A percentile compares a stretch with the other conserved stretches of the same genome.
Conservation (phyloP, 2,888 invertebrate genomes). For the Coecobrya sp. region DNA sequence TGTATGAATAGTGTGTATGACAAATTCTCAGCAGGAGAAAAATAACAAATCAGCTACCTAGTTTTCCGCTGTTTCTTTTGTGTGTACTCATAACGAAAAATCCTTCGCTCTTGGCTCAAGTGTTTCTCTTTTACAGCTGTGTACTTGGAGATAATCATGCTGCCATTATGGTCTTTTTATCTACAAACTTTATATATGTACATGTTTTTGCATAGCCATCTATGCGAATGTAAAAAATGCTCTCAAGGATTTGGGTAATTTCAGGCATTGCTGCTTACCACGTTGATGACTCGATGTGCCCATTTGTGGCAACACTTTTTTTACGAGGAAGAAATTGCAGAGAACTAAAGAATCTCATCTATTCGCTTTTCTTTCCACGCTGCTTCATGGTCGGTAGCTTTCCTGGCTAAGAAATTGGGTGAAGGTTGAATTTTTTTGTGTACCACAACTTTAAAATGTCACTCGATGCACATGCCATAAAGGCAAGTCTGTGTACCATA, state of each 20-base stretch:
- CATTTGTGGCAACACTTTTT: conserved; percentile 42
- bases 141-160: neutral
- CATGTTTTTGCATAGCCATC: conserved; percentile 1
- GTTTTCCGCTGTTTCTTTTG: conserved; percentile 53
- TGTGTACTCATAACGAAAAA: neutral
- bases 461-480: neutral
- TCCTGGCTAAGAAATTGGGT: conserved; percentile 17
- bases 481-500: neutral
- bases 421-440: conserved; percentile 39
- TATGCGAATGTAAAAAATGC: conserved; percentile 10
- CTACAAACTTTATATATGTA: conserved; percentile 29
- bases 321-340: conserved; percentile 7
- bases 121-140: conserved; percentile 5
- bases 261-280: conserved; percentile 37
- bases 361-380: neutral
- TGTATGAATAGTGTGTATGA: conserved; percentile 21
- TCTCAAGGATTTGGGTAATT: conserved; percentile 39
- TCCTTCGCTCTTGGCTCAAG: neutral
- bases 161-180: conserved; percentile 46
- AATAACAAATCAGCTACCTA: conserved; percentile 35
- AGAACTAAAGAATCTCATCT: neutral
- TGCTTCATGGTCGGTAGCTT: neutral
- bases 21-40: conserved; percentile 66
- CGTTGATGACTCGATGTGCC: conserved; percentile 44
- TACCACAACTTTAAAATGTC: conserved; percentile 45